Conservation (phyloP, 2,113 vertebrate species). For the Esox niger region DNA sequence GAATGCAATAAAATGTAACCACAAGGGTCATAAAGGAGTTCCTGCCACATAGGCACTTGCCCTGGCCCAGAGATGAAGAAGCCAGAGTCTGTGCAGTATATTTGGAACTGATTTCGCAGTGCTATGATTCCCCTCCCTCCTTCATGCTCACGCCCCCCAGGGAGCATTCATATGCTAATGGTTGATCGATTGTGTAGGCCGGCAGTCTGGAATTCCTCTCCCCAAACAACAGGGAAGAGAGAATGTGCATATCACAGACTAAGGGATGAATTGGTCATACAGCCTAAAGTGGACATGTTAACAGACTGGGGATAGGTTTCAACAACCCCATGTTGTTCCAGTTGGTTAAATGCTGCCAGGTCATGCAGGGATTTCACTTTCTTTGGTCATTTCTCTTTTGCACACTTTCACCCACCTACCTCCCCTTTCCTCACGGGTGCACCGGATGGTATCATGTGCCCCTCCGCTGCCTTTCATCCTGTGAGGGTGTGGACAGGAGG, state of each 20-base stretch:
- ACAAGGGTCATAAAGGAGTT: no score
- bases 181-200: slow-evolving; percentile 44
- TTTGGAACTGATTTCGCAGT: slow-evolving; percentile 38
- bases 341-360: no score
- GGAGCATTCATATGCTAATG: slow-evolving; percentile 71
- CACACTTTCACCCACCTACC: not conserved
- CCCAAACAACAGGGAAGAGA: slow-evolving; percentile 11
- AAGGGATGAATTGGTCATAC: no score
- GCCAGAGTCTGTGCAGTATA: not conserved
- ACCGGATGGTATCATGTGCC: not conserved
- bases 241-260: not conserved
- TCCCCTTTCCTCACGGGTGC: not conserved
- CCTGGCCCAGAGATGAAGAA: no score
- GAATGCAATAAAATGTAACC: no score
- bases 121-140: slow-evolving; percentile 53
- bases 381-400: not conserved
- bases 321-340: no score
- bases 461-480: not conserved
- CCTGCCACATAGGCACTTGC: no score
- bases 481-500: not conserved
- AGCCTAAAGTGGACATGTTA: no score
- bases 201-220: slow-evolving; percentile 33
- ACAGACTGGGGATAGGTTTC: no score
- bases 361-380: not conserved
- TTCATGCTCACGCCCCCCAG: slow-evolving; percentile 40